Conservation (phyloP, 2,888 invertebrate species). For the Volucella inflata region DNA sequence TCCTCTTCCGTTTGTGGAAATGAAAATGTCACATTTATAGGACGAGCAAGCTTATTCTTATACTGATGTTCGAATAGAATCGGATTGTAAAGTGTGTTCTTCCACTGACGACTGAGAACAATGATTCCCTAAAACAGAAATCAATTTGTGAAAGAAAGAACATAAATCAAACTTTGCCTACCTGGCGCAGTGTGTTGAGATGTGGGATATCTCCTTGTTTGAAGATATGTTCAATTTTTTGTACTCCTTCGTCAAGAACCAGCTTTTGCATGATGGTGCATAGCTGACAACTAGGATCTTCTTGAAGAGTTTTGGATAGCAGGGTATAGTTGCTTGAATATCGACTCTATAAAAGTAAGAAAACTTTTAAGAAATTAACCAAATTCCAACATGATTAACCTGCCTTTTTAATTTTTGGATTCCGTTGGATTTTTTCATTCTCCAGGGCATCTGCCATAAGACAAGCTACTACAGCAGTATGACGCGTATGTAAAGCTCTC, state of each 20-base stretch:
- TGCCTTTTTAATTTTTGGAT: slow-evolving; percentile 83
- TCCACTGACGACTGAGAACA: slow-evolving; percentile 98
- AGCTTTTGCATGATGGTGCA: slow-evolving; percentile 94
- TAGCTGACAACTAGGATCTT: slow-evolving; percentile 97
- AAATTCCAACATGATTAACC: background rate
- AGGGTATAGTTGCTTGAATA: slow-evolving; percentile 93
- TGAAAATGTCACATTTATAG: slow-evolving; percentile 94
- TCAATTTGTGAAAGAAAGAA: background rate
- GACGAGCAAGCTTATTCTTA: slow-evolving; percentile 91
- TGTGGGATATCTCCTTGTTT: slow-evolving; percentile 93
- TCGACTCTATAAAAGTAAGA: slow-evolving; percentile 88
- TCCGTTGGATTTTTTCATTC: slow-evolving; percentile 88
- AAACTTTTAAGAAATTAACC: slow-evolving; percentile 1
- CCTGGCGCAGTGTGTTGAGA: slow-evolving; percentile 94
- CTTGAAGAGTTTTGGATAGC: slow-evolving; percentile 94
- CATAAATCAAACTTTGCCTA: slow-evolving; percentile 79
- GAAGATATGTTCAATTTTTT: slow-evolving; percentile 92
- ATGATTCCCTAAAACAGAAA: slow-evolving; percentile 90
- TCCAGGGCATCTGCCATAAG: slow-evolving; percentile 98
- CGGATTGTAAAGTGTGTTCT: slow-evolving; percentile 97
- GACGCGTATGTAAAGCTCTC: slow-evolving; percentile 90
- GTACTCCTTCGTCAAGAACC: slow-evolving; percentile 90
- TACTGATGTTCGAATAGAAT: slow-evolving; percentile 94
- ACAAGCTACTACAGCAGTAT: slow-evolving; percentile 95
- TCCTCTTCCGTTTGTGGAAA: slow-evolving; percentile 91